Evolutionary conservation across 2,113 vertebrate species (phyloP).

Genomic region (Smithornis capensis): DNA sequence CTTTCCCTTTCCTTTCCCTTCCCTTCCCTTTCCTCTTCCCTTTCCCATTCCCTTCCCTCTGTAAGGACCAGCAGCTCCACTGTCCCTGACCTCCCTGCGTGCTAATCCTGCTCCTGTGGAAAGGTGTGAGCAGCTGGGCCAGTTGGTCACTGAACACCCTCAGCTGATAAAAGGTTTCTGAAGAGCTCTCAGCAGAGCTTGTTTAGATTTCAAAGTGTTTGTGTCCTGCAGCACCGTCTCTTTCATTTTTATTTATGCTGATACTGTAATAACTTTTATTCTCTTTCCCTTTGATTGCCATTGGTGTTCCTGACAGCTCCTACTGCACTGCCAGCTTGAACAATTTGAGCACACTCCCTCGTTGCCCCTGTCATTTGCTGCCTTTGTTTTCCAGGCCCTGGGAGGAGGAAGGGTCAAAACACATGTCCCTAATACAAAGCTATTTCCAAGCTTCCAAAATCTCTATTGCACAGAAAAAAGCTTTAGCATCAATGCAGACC

Average conservation of each 20-base stretch:
- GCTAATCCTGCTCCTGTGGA: neutral
- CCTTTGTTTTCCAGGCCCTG: constrained; percentile 9
- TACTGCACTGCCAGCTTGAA: neutral
- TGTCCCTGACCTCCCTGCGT: neutral
- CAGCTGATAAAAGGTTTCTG: neutral
- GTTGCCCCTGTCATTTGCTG: constrained; percentile 25
- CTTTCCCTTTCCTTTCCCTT: neutral
- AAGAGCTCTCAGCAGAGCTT: neutral
- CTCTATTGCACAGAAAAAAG: constrained; percentile 18
- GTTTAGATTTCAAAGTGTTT: constrained; percentile 35
- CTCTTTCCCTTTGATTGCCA: neutral
- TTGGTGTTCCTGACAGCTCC: neutral
- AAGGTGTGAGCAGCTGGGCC: neutral
- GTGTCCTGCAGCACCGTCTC: neutral
- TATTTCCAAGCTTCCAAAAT: constrained; percentile 53
- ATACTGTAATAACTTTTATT: constrained; percentile 1
- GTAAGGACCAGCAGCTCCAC: neutral
- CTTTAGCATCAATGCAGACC: constrained; percentile 23
- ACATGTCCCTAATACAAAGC: neutral
- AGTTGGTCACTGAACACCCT: neutral
- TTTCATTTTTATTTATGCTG: constrained; percentile 25
- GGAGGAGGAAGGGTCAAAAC: constrained; percentile 21
- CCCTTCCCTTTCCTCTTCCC: neutral
- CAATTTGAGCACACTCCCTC: neutral
- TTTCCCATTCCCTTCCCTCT: neutral